Evolutionary conservation across 2,113 vertebrate species (phyloP), one percentile per base, ranked within the genome.

Genomic region (Atrichornis clamosus): DNA sequence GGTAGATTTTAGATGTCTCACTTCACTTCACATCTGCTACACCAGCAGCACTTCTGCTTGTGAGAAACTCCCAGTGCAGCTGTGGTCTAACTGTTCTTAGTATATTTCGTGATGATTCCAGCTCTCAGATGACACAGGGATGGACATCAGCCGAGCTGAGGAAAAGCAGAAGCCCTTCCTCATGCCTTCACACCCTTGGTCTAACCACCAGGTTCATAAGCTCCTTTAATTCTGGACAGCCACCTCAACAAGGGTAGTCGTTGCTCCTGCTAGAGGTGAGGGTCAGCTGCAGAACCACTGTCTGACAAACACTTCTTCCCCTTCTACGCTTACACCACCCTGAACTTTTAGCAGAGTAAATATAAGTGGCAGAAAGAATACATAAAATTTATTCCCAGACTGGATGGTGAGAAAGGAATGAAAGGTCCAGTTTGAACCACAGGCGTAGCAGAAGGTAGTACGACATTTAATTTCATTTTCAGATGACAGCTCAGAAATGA

Each of bases 21-120:
- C 35, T 86, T 39, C 22, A 24, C 15, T 10, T 37, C 11, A 16
- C 79, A 44, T 68, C 67, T 78, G 49, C 44, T 78, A 7, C 0
- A 0, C 33, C 37, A 84, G 64, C 39, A 81, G 72, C 4, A 1
- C 42, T 78, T 22, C 50, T 44, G 9, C 9, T 0, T 10, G 64
- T 50, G 50, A 74, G 68, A 44, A 80, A 59, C 37, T 67, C 63
- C 27, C 42, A 32, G 32, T 7, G 24, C 35, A 64, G 33, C 5
- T n/a, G 52, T 60, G 44, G 16, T 93, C 55, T 35, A 21, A 6
- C 46, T 53, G 20, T 33, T 74, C 21, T 42, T 35, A 11, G 18
- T 11, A 50, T 3, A 30, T 74, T 46, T 55, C 30, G 15, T 41
- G 35, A 15, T 28, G 23, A 70, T 50, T 59, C 21, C 26, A 47